Base-by-base conservation (phyloP, 2,797 vertebrate species). In the Sandelia bainsii region DNA sequence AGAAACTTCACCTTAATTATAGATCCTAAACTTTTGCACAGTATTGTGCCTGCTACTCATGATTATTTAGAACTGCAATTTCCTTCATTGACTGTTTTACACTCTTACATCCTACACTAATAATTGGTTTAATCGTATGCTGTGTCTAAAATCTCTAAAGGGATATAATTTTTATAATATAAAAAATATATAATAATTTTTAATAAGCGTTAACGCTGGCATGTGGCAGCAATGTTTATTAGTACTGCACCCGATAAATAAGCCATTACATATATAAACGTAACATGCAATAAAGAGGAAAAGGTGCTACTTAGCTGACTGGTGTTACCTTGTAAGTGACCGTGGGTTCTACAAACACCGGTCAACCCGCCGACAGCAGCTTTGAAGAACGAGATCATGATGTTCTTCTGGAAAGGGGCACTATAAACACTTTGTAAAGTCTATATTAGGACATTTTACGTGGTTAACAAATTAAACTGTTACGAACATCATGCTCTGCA, bases 321-420 rank as follows among this genome's bases (percentile, higher is more conserved):
- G 8, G 25, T 20, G 49, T 80, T 92, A 94, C 94, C 93, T 91
- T 74, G 73, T 20, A 72, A 79, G 19, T 77, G 83, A 65, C 85
- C 65, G 23, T 56, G 46, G 39, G 70, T 62, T 77, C 79, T 60
- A 49, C 78, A 84, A 12, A 85, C 11, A 1, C 68, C 84, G 13
- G 61, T 20, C 42, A 93, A 1, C 8, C 92, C 88, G 1, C 80
- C 65, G 34, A 83, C 72, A 16, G 88, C 84, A 8, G 78, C 64
- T 34, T 90, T 94, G 1, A 93, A 12, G 7, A 91, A 8, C 1
- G 88, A 86, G 0, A 93, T 46, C 94, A 95, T 95, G 25, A 5
- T 44, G 29, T 8, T 23, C 11, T 20, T 3, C 5, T n/a, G 57
- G 1, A 54, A 14, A 19, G 4, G 1, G 23, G 6, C 8, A 5